Conservation (phyloP, 2,797 vertebrate species). For the Myoxocephalus aenaeus region DNA sequence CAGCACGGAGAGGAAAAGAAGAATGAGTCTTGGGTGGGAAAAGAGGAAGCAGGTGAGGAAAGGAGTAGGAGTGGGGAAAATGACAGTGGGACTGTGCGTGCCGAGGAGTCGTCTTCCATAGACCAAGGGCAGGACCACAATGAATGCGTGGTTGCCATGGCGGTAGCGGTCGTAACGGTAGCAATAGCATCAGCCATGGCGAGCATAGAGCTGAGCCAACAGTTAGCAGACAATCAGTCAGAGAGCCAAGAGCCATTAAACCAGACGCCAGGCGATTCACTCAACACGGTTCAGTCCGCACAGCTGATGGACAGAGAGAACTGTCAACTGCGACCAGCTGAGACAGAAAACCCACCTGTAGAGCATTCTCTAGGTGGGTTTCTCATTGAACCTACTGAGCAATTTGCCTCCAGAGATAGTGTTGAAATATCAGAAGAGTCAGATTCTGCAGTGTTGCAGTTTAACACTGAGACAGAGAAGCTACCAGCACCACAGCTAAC, state of each 20-base stretch:
- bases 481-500: not conserved
- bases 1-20: conserved; percentile 28
- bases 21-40: conserved; percentile 18
- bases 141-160: conserved; percentile 48
- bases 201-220: conserved; percentile 53
- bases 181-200: conserved; percentile 67
- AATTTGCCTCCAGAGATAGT: not conserved
- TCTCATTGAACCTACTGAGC: not conserved
- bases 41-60: conserved; percentile 41
- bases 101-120: not conserved
- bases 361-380: not conserved
- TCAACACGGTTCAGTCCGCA: not conserved
- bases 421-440: not conserved
- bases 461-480: conserved; percentile 2
- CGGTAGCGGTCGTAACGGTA: conserved; percentile 64
- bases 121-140: not conserved
- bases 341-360: not conserved
- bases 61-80: conserved; percentile 4
- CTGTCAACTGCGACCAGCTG: not conserved
- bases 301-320: conserved; percentile 7
- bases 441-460: not conserved
- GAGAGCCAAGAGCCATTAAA: conserved; percentile 10
- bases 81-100: not conserved
- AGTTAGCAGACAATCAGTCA: conserved; percentile 2
- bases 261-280: not conserved